A percentile compares a stretch with the other conserved stretches of the same genome.
phyloP scores from a whole-genome alignment of 2,797 vertebrate species.

The Hippopotamyrus pictus region DNA sequence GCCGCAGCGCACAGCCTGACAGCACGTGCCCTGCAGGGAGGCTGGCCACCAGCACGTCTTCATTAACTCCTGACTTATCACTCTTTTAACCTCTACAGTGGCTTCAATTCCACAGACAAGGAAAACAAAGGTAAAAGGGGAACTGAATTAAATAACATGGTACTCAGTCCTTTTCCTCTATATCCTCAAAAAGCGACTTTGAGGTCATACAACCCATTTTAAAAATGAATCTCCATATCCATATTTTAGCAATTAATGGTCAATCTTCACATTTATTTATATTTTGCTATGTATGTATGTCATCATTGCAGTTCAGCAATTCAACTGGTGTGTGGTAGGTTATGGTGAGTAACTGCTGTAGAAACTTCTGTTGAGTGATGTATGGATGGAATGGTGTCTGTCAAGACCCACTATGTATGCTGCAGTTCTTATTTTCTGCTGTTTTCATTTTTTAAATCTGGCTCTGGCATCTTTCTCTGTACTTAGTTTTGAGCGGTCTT shows the following conservation, averaged over 20 bases:
- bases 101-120: neutral
- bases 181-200: conserved; percentile 1
- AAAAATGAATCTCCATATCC: neutral
- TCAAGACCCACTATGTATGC: neutral
- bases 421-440: neutral
- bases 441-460: neutral
- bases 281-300: neutral
- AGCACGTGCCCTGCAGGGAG: neutral
- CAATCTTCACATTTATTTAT: neutral
- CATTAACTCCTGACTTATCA: conserved; percentile 2
- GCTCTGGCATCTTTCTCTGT: neutral
- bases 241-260: conserved; percentile 17
- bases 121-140: neutral
- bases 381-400: neutral
- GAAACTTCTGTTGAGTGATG: neutral
- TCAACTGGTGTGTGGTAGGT: neutral
- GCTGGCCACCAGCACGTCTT: neutral
- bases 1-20: neutral
- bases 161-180: neutral
- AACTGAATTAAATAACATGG: conserved; percentile 1
- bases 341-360: neutral
- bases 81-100: neutral
- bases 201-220: conserved; percentile 7
- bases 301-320: neutral
- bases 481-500: neutral